phyloP scores from a whole-genome alignment of 1,140 invertebrate genomes.

The Bombus haemorrhoidalis region DNA sequence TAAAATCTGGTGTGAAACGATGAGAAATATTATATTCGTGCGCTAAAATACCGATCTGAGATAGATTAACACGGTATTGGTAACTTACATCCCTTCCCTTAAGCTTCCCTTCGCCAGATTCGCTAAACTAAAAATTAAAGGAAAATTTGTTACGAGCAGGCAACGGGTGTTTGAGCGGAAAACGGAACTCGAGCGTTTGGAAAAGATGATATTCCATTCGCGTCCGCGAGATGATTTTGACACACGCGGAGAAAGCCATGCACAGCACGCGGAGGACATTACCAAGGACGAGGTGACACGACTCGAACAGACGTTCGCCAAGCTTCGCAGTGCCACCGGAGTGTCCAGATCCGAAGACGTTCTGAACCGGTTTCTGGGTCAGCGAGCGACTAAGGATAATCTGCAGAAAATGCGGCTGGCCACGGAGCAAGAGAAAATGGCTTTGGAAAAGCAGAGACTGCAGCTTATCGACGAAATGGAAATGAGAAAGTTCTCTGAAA shows the following conservation, averaged over 20 bases:
- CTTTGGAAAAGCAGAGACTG: constrained; percentile 87
- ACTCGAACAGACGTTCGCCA: constrained; percentile 88
- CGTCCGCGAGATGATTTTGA: constrained; percentile 72
- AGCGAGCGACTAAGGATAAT: constrained; percentile 87
- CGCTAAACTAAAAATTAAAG: not conserved
- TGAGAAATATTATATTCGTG: too few species aligned
- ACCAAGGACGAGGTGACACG: constrained; percentile 79
- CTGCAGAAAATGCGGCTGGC: constrained; percentile 86
- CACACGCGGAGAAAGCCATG: constrained; percentile 45
- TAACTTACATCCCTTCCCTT: too few species aligned
- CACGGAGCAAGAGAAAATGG: constrained; percentile 88
- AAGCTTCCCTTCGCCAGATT: not conserved
- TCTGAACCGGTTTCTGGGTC: constrained; percentile 87
- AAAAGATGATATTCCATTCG: constrained; percentile 87
- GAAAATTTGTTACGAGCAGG: constrained; percentile 62
- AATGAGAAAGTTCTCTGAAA: constrained; percentile 89
- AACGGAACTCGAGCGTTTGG: constrained; percentile 87
- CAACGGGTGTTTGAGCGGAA: constrained; percentile 87
- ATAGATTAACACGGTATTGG: too few species aligned
- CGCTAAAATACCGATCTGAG: too few species aligned
- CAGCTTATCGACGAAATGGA: constrained; percentile 88
- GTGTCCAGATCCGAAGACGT: constrained; percentile 89
- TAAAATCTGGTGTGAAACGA: too few species aligned
- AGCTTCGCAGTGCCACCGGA: constrained; percentile 89
- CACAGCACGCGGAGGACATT: constrained; percentile 67